A percentile compares a stretch with the other conserved stretches of the same genome.
These are phyloP conservation scores for Astreopora myriophthalma DNA, from an alignment of 64 coral and sea anemone species.

Conservation along the genomic window DNA sequence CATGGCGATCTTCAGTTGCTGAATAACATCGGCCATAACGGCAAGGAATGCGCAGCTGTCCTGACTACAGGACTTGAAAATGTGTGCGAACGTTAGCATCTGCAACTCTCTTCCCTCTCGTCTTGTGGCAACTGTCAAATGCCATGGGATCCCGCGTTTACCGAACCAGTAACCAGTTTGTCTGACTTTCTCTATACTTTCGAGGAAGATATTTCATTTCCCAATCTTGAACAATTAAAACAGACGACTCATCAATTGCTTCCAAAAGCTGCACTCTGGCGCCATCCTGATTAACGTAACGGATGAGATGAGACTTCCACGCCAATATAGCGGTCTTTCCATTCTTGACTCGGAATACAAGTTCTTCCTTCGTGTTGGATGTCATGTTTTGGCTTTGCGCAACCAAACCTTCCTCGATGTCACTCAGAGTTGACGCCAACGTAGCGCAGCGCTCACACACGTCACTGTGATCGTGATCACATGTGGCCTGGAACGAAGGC, in stretches of 20 bases:
- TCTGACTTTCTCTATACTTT: slow-evolving; percentile 5
- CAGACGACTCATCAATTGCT: slow-evolving; percentile 9
- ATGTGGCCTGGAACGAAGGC: slow-evolving; percentile 6
- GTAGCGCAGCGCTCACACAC: slow-evolving; percentile 47
- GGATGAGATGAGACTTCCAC: slow-evolving; percentile 34
- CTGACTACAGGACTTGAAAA: not conserved
- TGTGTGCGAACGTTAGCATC: slow-evolving; percentile 6
- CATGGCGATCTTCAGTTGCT: slow-evolving; percentile 13
- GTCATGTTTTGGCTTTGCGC: not conserved
- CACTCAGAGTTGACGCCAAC: slow-evolving; percentile 28
- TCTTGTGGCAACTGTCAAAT: slow-evolving; percentile 13
- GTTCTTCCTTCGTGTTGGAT: slow-evolving; percentile 25
- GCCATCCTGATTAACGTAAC: slow-evolving; percentile 32
- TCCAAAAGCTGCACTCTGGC: slow-evolving; percentile 16
- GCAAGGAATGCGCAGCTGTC: not conserved
- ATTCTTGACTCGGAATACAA: slow-evolving; percentile 12
- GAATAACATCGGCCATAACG: not conserved
- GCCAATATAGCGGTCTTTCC: not conserved
- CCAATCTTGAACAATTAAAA: slow-evolving; percentile 40
- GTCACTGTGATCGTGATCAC: slow-evolving; percentile 54
- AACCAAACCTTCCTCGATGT: slow-evolving; percentile 26
- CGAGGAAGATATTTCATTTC: slow-evolving; percentile 28
- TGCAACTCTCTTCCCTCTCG: not conserved
- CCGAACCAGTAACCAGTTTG: slow-evolving; percentile 32
- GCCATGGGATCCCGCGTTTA: slow-evolving; percentile 28